A percentile compares a stretch with the other conserved stretches of the same genome.
Evolutionary conservation across 1,140 invertebrate genomes (phyloP).

Genomic region (Neuroterus valhalla): DNA sequence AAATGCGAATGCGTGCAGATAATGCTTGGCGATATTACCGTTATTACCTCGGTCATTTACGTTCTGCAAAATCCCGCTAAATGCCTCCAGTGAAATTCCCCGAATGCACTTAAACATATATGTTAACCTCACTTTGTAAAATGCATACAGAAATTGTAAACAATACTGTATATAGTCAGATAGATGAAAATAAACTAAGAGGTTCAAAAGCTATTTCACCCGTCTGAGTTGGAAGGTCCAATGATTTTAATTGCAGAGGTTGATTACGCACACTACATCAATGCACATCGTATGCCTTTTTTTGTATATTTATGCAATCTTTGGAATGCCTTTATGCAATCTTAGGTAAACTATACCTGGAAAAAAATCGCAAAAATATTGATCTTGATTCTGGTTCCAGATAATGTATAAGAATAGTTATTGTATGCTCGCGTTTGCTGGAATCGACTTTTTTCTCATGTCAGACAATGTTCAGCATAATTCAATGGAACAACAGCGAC

Average conservation of each 20-base stretch:
- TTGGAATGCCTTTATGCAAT: too few species aligned
- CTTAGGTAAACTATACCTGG: too few species aligned
- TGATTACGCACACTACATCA: neutral
- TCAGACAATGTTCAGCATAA: neutral
- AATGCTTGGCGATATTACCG: slow-evolving; percentile 66
- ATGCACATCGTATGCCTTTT: neutral
- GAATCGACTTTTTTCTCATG: neutral
- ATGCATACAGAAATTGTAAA: slow-evolving; percentile 30
- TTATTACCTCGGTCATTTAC: slow-evolving; percentile 69
- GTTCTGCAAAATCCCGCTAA: slow-evolving; percentile 62
- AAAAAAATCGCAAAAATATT: too few species aligned
- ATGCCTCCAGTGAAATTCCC: slow-evolving; percentile 60
- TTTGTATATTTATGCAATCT: too few species aligned
- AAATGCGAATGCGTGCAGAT: slow-evolving; percentile 69
- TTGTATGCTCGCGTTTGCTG: neutral
- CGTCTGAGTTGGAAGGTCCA: slow-evolving; percentile 11
- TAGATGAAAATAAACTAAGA: slow-evolving; percentile 1
- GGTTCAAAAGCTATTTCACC: slow-evolving; percentile 4
- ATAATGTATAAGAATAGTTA: neutral
- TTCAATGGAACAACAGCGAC: slow-evolving; percentile 8
- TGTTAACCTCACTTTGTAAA: slow-evolving; percentile 3
- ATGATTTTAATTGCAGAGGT: slow-evolving; percentile 3
- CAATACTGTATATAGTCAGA: slow-evolving; percentile 7
- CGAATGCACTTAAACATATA: slow-evolving; percentile 57
- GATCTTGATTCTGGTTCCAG: neutral